Conservation (phyloP, 2,888 invertebrate genomes). For the Troides helena region DNA sequence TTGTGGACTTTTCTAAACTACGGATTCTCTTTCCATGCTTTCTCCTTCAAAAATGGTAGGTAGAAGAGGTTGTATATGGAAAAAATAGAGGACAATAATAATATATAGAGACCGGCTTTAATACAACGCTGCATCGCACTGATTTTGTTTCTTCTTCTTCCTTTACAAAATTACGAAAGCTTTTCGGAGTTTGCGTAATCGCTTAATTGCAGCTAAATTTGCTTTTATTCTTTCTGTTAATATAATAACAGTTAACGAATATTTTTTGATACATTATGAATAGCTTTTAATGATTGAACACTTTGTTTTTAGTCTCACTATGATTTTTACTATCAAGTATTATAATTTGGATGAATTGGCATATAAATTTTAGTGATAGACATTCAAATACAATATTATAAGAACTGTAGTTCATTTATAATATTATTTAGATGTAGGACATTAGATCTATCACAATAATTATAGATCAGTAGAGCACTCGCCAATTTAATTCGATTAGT, state of each 20-base stretch:
- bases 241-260: not conserved
- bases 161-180: conserved; percentile 13
- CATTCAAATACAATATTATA: not conserved
- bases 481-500: not conserved
- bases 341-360: conserved; percentile 4
- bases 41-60: conserved; percentile 80
- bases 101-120: conserved; percentile 37
- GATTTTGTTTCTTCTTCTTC: conserved; percentile 3
- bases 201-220: conserved; percentile 27
- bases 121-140: conserved; percentile 29
- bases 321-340: conserved; percentile 1
- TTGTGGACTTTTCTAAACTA: conserved; percentile 61
- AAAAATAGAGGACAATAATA: conserved; percentile 55
- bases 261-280: not conserved
- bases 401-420: not conserved
- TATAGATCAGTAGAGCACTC: conserved; percentile 21
- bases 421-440: not conserved
- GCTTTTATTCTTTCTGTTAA: conserved; percentile 22
- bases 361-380: not conserved
- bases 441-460: conserved; percentile 11
- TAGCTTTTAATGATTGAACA: not conserved
- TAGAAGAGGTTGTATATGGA: conserved; percentile 78
- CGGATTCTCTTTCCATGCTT: conserved; percentile 79
- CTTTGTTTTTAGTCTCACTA: not conserved
- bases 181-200: conserved; percentile 16